These are phyloP conservation scores for Branchipolynoe longqiensis DNA, from an alignment of 2,888 invertebrate genomes.

Conservation along the genomic window DNA sequence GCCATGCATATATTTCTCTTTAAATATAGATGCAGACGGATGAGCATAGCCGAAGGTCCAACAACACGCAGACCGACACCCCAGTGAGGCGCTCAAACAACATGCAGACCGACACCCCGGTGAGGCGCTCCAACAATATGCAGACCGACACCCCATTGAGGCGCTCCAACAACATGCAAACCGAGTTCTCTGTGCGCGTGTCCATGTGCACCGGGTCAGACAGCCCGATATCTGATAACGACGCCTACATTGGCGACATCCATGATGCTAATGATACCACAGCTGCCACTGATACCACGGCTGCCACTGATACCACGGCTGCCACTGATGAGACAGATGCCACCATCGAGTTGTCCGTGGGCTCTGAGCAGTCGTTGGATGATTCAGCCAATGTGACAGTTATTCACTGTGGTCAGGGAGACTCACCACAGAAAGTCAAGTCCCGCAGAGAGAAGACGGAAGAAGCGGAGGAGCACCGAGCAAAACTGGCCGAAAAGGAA, in stretches of 20 bases:
- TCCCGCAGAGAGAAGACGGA: too few relatives aligned
- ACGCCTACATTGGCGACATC: background rate
- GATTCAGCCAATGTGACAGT: slow-evolving; percentile 36
- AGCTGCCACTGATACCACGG: too few relatives aligned
- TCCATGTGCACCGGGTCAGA: slow-evolving; percentile 45
- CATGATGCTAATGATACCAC: background rate
- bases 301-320: too few relatives aligned
- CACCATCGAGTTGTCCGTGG: too few relatives aligned
- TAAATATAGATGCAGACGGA: slow-evolving; percentile 33
- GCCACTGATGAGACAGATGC: too few relatives aligned
- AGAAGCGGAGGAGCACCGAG: background rate
- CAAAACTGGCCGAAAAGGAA: slow-evolving; percentile 1
- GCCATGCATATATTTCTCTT: too few relatives aligned
- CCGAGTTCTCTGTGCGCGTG: slow-evolving; percentile 12
- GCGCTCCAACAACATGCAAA: slow-evolving; percentile 34
- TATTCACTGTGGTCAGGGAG: background rate
- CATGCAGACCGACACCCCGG: slow-evolving; percentile 19
- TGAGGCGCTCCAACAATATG: background rate
- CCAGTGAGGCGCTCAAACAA: background rate
- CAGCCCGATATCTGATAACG: slow-evolving; percentile 25
- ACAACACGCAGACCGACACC: slow-evolving; percentile 35
- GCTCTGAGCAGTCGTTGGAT: too few relatives aligned
- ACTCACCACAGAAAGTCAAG: background rate
- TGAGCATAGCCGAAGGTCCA: background rate
- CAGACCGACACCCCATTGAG: background rate